These are phyloP conservation scores for Atherinomorus stipes DNA, from an alignment of 2,113 vertebrate genomes.

Conservation along the genomic window DNA sequence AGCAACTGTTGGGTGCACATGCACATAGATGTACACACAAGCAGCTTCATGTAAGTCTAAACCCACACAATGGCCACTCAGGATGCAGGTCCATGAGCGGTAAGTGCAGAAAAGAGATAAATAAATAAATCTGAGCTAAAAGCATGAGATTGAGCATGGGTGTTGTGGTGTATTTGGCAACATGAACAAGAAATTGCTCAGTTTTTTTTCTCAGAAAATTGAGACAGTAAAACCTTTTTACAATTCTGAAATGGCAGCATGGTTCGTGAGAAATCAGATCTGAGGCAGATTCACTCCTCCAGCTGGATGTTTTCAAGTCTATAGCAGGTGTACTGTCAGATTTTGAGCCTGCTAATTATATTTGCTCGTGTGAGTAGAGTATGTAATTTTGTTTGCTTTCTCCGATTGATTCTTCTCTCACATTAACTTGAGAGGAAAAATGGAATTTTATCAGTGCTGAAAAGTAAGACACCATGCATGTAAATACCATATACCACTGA, in stretches of 20 bases:
- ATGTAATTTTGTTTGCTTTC: constrained; percentile 67
- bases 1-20: constrained; percentile 50
- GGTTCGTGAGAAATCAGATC: constrained; percentile 29
- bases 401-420: constrained; percentile 30
- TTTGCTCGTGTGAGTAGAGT: constrained; percentile 58
- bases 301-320: constrained; percentile 52
- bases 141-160: constrained; percentile 1
- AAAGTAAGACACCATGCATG: constrained; percentile 7
- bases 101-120: background rate
- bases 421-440: constrained; percentile 33
- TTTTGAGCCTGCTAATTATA: constrained; percentile 58
- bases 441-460: constrained; percentile 6
- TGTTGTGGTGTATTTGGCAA: background rate
- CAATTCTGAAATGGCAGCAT: constrained; percentile 28
- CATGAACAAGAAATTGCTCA: constrained; percentile 17
- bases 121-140: constrained; percentile 13
- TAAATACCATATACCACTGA: constrained; percentile 9
- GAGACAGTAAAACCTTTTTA: constrained; percentile 22
- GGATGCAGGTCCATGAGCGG: constrained; percentile 52
- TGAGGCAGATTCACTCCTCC: constrained; percentile 62
- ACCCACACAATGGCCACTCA: constrained; percentile 37
- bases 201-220: constrained; percentile 25
- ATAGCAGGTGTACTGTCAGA: constrained; percentile 72
- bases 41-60: constrained; percentile 14
- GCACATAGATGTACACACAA: constrained; percentile 26